Base-by-base conservation (phyloP, 2,888 invertebrate species). In the Coleophora flavipennella region DNA sequence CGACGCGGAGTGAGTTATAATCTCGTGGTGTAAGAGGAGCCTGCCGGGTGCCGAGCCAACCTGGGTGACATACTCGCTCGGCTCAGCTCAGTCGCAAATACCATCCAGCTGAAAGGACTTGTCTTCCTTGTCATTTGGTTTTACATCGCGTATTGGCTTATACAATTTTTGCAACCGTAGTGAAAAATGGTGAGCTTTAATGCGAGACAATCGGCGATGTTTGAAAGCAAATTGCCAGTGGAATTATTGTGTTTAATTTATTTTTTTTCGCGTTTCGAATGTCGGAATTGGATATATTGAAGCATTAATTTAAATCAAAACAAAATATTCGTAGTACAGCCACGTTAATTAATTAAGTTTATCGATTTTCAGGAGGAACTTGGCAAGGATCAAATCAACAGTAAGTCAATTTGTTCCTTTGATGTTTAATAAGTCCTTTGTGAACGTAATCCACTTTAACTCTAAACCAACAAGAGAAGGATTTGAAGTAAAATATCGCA, bases 381-480 rank as follows among this genome's bases (percentile, higher is more conserved):
- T 48, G 87, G 86, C 60, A 91, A 92, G 76, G 93, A 93, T 58
- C 93, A 93, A 84, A 87, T 92, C 57, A 87, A 75, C 58, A 88
- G 93, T 93, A 81, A 90, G 92, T 91, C 62, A 51, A 29, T 29
- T 29, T 29, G 10, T 29, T 29, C 20, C 20, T 20, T 20, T 20
- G 20, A 20, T 20, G 20, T 20, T 20, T 20, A 20, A 4, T 20
- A 20, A 32, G 11, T 11, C 12, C 12, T 32, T 3, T 31, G n/a
- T n/a, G n/a, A n/a, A n/a, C n/a, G n/a, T n/a, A n/a, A n/a, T n/a
- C n/a, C n/a, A n/a, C n/a, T n/a, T 20, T 20, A 6, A 20, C 20
- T 20, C 3, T 20, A 20, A 20, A 6, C 20, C 3, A 20, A 20
- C 3, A 4, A 20, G 20, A 20, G 20, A 6, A 4, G 20, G 20